Evolutionary conservation across 2,113 vertebrate genomes (phyloP).

Genomic region (Orycteropus afer): DNA sequence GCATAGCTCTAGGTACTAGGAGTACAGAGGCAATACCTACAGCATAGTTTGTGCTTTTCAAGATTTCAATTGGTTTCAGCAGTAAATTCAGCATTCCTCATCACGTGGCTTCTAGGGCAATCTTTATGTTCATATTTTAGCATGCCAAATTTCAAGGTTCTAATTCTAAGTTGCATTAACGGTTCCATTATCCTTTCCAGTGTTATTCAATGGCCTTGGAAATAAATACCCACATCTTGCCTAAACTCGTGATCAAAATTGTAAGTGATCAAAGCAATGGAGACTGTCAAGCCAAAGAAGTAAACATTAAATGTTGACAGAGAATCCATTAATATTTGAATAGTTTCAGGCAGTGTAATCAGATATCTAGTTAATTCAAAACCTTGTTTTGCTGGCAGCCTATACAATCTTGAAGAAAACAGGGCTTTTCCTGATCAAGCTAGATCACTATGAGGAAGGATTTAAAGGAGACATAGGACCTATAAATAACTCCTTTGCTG

Average conservation of each 20-base stretch:
- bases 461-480: constrained; percentile 62
- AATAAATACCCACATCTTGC: constrained; percentile 41
- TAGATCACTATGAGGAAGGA: constrained; percentile 38
- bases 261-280: constrained; percentile 56
- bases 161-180: constrained; percentile 41
- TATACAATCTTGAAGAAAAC: constrained; percentile 46
- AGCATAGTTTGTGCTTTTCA: neutral
- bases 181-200: neutral
- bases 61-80: neutral
- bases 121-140: constrained; percentile 12
- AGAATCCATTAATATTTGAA: constrained; percentile 58
- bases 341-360: neutral
- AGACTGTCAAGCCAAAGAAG: constrained; percentile 39
- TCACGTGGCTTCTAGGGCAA: neutral
- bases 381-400: neutral
- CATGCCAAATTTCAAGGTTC: neutral
- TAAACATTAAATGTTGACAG: constrained; percentile 45
- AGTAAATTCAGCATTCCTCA: neutral
- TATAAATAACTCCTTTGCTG: constrained; percentile 65
- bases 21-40: neutral
- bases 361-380: constrained; percentile 60
- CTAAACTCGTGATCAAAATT: constrained; percentile 55
- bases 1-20: neutral
- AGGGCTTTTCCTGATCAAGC: neutral
- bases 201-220: neutral